A percentile compares a stretch with the other conserved stretches of the same genome.
Evolutionary conservation across 2,113 vertebrate species (phyloP).

Genomic region (Apteryx owenii): DNA sequence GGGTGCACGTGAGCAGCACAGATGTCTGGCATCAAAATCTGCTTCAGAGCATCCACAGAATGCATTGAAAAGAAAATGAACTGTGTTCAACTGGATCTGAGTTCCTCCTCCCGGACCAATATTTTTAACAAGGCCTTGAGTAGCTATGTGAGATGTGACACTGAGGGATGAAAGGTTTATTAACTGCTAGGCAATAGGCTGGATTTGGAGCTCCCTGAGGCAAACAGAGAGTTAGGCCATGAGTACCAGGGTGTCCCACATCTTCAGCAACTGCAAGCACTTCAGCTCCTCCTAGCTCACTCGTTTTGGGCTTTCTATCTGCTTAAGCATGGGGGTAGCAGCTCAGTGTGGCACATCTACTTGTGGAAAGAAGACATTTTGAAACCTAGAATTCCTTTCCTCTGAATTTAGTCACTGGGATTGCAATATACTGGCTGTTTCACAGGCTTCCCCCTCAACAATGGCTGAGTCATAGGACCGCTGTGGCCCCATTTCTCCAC

Average conservation of each 20-base stretch:
- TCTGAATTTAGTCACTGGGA: neutral
- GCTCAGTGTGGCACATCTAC: neutral
- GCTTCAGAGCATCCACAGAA: constrained; percentile 31
- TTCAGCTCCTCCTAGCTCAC: neutral
- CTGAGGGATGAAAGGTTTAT: neutral
- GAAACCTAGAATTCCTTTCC: neutral
- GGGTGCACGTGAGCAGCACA: neutral
- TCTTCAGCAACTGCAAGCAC: neutral
- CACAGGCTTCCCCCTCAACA: neutral
- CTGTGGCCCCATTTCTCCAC: neutral
- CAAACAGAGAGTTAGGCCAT: neutral
- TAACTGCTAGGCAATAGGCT: neutral
- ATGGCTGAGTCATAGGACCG: accelerated
- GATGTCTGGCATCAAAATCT: constrained; percentile 49
- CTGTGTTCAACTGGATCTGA: neutral
- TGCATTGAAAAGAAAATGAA: neutral
- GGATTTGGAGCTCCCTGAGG: neutral
- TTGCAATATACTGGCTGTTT: neutral
- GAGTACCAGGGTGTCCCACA: neutral
- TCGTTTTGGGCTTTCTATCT: neutral
- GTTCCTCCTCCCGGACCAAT: neutral
- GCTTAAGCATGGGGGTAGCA: neutral
- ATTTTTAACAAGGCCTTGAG: neutral
- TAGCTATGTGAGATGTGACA: neutral
- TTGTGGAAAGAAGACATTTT: neutral